These are phyloP conservation scores for Solenopsis invicta DNA, from an alignment of 1,140 invertebrate genomes.

Conservation along the genomic window DNA sequence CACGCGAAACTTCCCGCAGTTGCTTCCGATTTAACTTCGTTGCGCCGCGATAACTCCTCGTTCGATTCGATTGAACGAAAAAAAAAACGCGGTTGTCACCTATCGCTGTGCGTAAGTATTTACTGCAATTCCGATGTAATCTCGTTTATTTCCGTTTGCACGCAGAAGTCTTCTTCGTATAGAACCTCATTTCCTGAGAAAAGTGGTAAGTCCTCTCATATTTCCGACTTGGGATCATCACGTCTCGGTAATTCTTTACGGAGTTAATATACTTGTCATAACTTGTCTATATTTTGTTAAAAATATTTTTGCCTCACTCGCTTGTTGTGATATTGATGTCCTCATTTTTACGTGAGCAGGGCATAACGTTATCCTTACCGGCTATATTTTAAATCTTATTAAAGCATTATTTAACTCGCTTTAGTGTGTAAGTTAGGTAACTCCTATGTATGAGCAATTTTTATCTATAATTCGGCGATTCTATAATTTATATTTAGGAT, in stretches of 20 bases:
- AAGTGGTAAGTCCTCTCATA: not conserved
- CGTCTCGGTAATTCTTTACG: slow-evolving; percentile 1
- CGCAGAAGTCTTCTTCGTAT: not conserved
- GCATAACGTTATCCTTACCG: not conserved
- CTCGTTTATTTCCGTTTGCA: not conserved
- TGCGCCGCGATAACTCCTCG: not conserved
- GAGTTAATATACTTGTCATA: not conserved
- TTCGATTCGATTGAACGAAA: not conserved
- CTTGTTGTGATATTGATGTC: not conserved
- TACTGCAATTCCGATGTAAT: not conserved
- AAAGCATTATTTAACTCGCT: not conserved
- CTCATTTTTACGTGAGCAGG: not conserved
- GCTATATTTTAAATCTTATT: not conserved
- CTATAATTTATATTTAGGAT: not conserved
- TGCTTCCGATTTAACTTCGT: not conserved
- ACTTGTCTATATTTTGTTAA: not conserved
- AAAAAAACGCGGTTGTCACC: not conserved
- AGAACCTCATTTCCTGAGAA: not conserved
- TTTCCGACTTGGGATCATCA: not conserved
- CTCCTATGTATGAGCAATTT: not conserved
- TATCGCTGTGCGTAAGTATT: not conserved
- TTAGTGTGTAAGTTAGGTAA: not conserved
- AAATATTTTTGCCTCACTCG: not conserved
- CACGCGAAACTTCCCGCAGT: not conserved
- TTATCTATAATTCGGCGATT: not conserved